These are phyloP conservation scores for Liolophura sinensis DNA, from an alignment of 1,140 invertebrate species.

Conservation along the genomic window DNA sequence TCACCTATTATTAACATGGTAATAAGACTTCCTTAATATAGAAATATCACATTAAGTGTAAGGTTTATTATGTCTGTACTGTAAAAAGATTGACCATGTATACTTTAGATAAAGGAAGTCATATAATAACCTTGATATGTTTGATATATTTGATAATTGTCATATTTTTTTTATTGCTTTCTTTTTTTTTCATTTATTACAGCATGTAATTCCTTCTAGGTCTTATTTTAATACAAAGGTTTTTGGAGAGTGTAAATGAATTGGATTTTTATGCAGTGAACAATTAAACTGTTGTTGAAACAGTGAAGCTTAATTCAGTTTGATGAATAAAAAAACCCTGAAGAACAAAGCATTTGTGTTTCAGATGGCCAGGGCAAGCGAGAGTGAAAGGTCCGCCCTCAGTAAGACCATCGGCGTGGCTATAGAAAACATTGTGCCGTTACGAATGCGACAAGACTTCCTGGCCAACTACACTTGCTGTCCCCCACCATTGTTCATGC, in stretches of 20 bases:
- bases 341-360: neutral
- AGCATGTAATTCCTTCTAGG: too few species aligned
- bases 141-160: neutral
- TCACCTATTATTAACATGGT: neutral
- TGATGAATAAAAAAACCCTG: too few species aligned
- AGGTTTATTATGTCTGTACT: neutral
- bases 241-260: too few species aligned
- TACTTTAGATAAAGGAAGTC: too few species aligned
- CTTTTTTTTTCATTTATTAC: neutral
- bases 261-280: too few species aligned
- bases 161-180: neutral
- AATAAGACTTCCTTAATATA: neutral
- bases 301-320: too few species aligned
- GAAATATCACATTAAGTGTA: neutral
- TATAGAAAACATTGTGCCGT: conserved; percentile 42
- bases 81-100: neutral
- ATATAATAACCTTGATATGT: too few species aligned
- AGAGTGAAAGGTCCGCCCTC: conserved; percentile 30
- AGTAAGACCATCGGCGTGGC: conserved; percentile 33
- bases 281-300: too few species aligned
- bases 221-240: too few species aligned
- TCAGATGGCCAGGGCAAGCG: conserved; percentile 39
- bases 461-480: conserved; percentile 91
- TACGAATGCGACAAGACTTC: conserved; percentile 40
- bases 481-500: conserved; percentile 93